Evolutionary conservation across 2,888 invertebrate genomes (phyloP).

Genomic region (Onchidella celtica): DNA sequence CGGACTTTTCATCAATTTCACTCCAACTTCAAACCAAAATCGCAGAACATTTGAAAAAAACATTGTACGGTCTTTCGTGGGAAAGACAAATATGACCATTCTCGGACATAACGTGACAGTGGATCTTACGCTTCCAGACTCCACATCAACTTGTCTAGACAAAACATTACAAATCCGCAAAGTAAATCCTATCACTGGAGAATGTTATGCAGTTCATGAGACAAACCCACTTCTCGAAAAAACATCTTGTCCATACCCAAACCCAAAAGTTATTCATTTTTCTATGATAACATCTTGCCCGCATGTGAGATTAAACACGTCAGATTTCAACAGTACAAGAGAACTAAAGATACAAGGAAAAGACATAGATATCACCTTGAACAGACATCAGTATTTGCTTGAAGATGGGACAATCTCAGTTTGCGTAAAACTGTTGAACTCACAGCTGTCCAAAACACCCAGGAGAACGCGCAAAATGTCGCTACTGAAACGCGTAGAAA

Average conservation of each 20-base stretch:
- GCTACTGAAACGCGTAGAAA: not conserved
- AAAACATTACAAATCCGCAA: not conserved
- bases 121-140: not conserved
- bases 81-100: not conserved
- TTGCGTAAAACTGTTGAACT: not conserved
- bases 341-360: not conserved
- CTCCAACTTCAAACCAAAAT: too few species aligned
- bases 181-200: not conserved
- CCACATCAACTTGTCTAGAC: not conserved
- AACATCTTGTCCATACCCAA: too few species aligned
- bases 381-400: not conserved
- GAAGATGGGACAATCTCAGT: not conserved
- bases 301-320: not conserved
- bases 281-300: not conserved
- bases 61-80: not conserved
- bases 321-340: slow-evolving; percentile 7
- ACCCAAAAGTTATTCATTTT: not conserved
- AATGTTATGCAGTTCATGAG: not conserved
- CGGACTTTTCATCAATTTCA: not conserved
- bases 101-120: not conserved
- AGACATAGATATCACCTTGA: not conserved
- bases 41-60: not conserved
- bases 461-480: not conserved
- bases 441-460: too few species aligned
- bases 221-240: not conserved